Evolutionary conservation across 2,113 vertebrate species (phyloP), one percentile per base, ranked within the genome.

Genomic region (Xyliphius kryptos): DNA sequence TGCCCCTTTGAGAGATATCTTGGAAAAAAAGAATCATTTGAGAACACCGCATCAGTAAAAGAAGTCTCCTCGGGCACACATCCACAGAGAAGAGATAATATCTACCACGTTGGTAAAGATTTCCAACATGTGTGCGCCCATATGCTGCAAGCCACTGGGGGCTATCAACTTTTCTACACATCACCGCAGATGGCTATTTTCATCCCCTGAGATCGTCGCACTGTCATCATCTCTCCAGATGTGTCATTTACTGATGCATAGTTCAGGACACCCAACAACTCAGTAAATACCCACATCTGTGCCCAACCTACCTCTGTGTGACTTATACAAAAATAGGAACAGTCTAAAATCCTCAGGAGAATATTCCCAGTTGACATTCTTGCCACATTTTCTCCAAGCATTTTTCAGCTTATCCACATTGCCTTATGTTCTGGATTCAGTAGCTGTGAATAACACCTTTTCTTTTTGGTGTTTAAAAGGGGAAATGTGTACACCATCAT

Each of bases 101-200:
- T 44, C 40, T 13, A 58, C 16, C 1, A 22, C 40, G 22, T 10
- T 13, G 22, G 56, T 59, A 15, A 47, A 47, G 21, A 22, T 32
- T 32, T 47, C 56, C 43, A 32, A 14, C 9, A 15, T 22, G 21
- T 47, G 21, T 8, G 38, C n/a, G 43, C 56, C 56, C 56, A 59
- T 59, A 59, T 59, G 56, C 56, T 59, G 43, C 41, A 9, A 21
- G 43, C 43, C 56, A 59, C 56, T 59, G 41, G 40, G 37, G 56
- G 56, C 26, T 32, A 43, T 43, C 32, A 20, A 47, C 46, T 22
- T 26, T 41, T 16, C 37, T 12, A 20, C 17, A 32, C 56, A 59
- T 59, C 20, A n/a, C 9, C 16, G 9, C 56, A 59, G 43, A 59
- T 26, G 21, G 41, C 43, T 12, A 6, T 47, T 41, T 22, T 14